Percentiles rank a stretch among this genome's conserved stretches.
phyloP scores from a whole-genome alignment of 2,113 vertebrate species.

The Polypterus senegalus region DNA sequence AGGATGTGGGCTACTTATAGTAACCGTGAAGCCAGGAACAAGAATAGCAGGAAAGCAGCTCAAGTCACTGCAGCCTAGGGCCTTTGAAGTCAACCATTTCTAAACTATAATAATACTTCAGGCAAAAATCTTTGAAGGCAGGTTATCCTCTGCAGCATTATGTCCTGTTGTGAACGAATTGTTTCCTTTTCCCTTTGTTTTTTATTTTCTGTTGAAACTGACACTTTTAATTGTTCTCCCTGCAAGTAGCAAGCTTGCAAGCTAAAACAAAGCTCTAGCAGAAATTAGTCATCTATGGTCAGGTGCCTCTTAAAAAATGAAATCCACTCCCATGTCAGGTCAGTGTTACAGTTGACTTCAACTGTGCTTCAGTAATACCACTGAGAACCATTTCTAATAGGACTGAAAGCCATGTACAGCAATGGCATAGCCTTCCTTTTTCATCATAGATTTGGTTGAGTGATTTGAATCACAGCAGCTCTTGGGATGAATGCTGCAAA shows the following conservation, averaged over 20 bases:
- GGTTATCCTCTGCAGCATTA: slow-evolving; percentile 77
- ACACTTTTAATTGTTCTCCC: slow-evolving; percentile 53
- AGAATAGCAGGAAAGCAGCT: slow-evolving; percentile 97
- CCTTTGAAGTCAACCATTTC: slow-evolving; percentile 93
- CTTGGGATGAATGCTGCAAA: no score
- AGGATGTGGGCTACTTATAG: slow-evolving; percentile 98
- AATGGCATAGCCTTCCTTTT: no score
- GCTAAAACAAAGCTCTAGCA: slow-evolving; percentile 14
- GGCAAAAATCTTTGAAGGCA: slow-evolving; percentile 89
- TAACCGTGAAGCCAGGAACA: slow-evolving; percentile 63
- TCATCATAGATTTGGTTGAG: no score
- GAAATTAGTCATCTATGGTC: not conserved
- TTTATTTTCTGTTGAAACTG: slow-evolving; percentile 75
- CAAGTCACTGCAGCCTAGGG: slow-evolving; percentile 43
- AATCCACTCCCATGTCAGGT: slow-evolving; percentile 15
- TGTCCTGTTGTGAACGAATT: slow-evolving; percentile 84
- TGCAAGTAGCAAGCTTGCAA: slow-evolving; percentile 8
- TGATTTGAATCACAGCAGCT: no score
- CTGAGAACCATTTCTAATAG: not conserved
- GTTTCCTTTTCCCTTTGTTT: slow-evolving; percentile 83
- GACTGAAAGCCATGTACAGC: not conserved
- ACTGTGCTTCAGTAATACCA: slow-evolving; percentile 1
- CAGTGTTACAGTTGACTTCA: slow-evolving; percentile 31
- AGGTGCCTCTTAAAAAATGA: not conserved
- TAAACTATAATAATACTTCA: slow-evolving; percentile 74